phyloP scores from a whole-genome alignment of 2,113 vertebrate genomes.

The Pangasianodon hypophthalmus region DNA sequence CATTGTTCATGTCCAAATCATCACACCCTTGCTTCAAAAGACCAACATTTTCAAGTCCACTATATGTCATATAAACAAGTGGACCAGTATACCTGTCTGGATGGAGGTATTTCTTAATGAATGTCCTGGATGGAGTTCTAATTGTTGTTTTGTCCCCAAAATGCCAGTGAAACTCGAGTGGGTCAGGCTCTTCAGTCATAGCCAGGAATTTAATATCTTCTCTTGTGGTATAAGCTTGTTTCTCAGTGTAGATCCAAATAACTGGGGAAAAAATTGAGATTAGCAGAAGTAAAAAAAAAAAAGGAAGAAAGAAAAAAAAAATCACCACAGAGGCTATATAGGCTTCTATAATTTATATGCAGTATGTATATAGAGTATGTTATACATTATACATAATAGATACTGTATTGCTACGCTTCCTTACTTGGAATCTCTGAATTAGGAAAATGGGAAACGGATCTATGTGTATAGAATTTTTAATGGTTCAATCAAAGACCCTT shows the following conservation, averaged over 20 bases:
- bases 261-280: conserved; percentile 45
- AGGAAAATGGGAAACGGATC: no score
- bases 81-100: conserved; percentile 68
- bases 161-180: conserved; percentile 74
- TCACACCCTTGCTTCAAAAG: neutral
- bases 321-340: neutral
- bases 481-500: no score
- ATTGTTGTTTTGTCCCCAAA: conserved; percentile 73
- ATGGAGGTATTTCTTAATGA: conserved; percentile 66
- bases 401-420: neutral
- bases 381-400: neutral
- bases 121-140: conserved; percentile 64
- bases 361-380: neutral
- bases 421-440: no score
- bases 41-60: neutral
- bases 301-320: neutral
- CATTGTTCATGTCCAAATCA: neutral
- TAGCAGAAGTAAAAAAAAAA: neutral
- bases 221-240: conserved; percentile 71
- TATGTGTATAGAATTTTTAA: no score
- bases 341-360: neutral
- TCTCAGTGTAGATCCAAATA: conserved; percentile 70
- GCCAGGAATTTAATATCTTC: conserved; percentile 70
- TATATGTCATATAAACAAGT: neutral
- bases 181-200: conserved; percentile 55